Conservation (phyloP, 2,113 vertebrate genomes). For the Eurypyga helias region DNA sequence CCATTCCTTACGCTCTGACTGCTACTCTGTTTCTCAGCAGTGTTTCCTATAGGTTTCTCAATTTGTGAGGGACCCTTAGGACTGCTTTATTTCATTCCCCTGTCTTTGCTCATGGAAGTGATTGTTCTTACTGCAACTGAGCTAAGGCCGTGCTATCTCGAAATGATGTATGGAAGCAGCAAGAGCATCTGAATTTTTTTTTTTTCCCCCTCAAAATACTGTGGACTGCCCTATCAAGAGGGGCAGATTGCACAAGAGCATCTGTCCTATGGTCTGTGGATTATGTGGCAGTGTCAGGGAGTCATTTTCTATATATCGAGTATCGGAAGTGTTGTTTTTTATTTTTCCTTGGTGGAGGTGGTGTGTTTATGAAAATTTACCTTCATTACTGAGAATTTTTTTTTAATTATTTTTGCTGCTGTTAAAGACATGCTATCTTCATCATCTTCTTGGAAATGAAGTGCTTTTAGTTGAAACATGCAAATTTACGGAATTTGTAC, state of each 20-base stretch:
- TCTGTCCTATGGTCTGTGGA: background rate
- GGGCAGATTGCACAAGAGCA: background rate
- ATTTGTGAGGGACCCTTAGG: background rate
- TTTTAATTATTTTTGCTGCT: background rate
- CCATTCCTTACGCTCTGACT: background rate
- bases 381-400: background rate
- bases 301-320: background rate
- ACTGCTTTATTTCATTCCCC: background rate
- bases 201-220: background rate
- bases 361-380: background rate
- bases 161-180: background rate
- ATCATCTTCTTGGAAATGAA: background rate
- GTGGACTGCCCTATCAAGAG: background rate
- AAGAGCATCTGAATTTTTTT: background rate
- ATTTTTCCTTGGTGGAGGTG: background rate
- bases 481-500: background rate
- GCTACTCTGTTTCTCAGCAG: background rate
- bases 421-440: background rate
- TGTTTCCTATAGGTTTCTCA: background rate
- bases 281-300: background rate
- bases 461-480: background rate
- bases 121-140: background rate
- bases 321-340: background rate
- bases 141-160: background rate
- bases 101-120: background rate